Evolutionary conservation across 2,888 invertebrate species (phyloP).

Genomic region (Ichneumoninae sp.): DNA sequence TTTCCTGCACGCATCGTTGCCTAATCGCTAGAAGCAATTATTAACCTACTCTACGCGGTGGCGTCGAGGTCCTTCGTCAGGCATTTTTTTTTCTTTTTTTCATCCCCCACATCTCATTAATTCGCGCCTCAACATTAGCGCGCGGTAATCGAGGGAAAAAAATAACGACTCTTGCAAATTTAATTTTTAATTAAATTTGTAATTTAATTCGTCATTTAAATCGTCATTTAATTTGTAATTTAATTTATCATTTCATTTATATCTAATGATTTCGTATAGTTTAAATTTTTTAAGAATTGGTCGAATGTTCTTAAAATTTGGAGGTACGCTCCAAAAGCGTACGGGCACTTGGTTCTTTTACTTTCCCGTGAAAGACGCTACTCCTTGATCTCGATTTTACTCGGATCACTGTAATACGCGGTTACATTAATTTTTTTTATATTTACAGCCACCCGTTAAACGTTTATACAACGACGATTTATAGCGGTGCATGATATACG

Average conservation of each 20-base stretch:
- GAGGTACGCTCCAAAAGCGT: background rate
- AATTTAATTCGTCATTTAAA: background rate
- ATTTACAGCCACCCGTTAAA: background rate
- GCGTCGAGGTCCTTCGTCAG: slow-evolving; percentile 14
- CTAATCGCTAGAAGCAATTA: slow-evolving; percentile 58
- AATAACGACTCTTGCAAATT: background rate
- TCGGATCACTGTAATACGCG: background rate
- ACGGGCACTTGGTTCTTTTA: background rate
- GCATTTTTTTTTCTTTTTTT: background rate
- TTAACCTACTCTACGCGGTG: slow-evolving; percentile 49
- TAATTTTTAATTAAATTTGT: background rate
- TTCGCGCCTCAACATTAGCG: slow-evolving; percentile 26
- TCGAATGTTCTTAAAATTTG: background rate
- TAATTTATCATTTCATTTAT: background rate
- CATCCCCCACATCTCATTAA: background rate
- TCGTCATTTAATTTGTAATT: background rate
- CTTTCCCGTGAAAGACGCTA: too few relatives aligned
- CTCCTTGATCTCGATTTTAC: background rate
- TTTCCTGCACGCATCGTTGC: slow-evolving; percentile 35
- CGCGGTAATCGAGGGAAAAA: slow-evolving; percentile 3
- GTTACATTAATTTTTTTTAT: background rate
- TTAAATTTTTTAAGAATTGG: background rate
- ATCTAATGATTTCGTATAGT: background rate
- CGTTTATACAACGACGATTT: slow-evolving; percentile 16
- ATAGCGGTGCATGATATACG: slow-evolving; percentile 7